Conservation (phyloP, 1,140 invertebrate species). For the Zeugodacus cucurbitae region DNA sequence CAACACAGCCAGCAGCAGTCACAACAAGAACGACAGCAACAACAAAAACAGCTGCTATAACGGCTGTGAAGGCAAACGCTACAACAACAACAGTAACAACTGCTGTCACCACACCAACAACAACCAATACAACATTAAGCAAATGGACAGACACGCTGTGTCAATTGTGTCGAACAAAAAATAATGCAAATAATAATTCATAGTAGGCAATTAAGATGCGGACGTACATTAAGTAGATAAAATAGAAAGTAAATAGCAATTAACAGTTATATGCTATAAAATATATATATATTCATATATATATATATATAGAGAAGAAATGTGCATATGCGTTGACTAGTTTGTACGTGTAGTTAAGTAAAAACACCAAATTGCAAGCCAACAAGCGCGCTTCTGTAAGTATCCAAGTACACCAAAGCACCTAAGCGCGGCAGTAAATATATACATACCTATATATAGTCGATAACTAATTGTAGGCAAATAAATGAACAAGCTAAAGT, state of each 20-base stretch:
- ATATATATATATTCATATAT: not conserved
- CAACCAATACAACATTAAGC: not conserved
- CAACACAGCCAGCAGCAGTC: not conserved
- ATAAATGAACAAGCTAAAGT: not conserved
- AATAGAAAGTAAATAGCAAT: not conserved
- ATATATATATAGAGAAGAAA: not conserved
- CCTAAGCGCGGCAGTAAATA: not conserved
- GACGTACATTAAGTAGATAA: not conserved
- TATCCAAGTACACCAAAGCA: not conserved
- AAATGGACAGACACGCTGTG: constrained; percentile 13
- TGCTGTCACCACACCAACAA: not conserved
- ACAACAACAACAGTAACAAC: not conserved
- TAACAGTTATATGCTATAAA: not conserved
- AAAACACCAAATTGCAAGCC: not conserved
- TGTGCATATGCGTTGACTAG: not conserved
- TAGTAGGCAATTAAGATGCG: constrained; percentile 8
- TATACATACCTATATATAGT: no score
- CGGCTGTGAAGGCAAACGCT: not conserved
- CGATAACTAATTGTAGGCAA: not conserved
- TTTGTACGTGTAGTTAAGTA: not conserved
- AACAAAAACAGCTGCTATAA: not conserved
- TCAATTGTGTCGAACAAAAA: constrained; percentile 27
- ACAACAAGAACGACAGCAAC: not conserved
- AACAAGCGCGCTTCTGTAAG: not conserved
- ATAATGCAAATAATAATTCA: constrained; percentile 2